Conservation (phyloP, 2,113 vertebrate species). For the Macrotis lagotis region DNA sequence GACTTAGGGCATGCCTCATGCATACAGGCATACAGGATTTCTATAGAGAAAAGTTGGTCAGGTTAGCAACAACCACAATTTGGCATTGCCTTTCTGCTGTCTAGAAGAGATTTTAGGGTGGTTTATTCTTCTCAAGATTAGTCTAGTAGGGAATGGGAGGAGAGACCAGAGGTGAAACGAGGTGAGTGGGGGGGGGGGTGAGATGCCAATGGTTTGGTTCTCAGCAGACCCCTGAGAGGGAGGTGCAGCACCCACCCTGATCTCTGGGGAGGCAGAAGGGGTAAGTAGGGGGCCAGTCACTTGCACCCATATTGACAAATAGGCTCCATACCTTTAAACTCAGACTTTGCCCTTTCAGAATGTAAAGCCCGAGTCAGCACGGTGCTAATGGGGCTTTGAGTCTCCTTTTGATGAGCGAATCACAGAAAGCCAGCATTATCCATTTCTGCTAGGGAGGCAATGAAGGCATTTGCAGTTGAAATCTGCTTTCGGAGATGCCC, state of each 20-base stretch:
- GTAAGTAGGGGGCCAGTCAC: not conserved
- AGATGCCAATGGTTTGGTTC: not conserved
- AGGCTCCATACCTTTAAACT: constrained; percentile 68
- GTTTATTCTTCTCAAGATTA: not conserved
- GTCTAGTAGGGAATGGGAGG: not conserved
- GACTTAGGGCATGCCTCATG: not conserved
- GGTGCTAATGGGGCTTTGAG: constrained; percentile 63
- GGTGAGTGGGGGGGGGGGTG: not conserved
- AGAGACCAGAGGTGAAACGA: not conserved
- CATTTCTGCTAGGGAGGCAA: constrained; percentile 72
- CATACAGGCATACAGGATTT: not conserved
- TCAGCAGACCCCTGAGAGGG: constrained; percentile 26
- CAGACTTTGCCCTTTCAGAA: constrained; percentile 71
- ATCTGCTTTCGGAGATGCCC: constrained; percentile 53
- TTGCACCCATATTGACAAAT: constrained; percentile 59
- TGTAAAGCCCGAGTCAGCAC: constrained; percentile 62
- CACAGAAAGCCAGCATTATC: constrained; percentile 70
- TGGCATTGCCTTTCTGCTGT: not conserved
- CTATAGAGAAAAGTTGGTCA: not conserved
- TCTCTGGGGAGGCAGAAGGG: not conserved
- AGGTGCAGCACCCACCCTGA: constrained; percentile 25
- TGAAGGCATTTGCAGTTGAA: constrained; percentile 76
- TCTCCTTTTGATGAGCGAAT: constrained; percentile 64
- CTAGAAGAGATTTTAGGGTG: not conserved
- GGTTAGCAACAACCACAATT: not conserved